Evolutionary conservation across 2,797 vertebrate genomes (phyloP), one percentile per base, ranked within the genome.

Genomic region (Trematocara caparti): DNA sequence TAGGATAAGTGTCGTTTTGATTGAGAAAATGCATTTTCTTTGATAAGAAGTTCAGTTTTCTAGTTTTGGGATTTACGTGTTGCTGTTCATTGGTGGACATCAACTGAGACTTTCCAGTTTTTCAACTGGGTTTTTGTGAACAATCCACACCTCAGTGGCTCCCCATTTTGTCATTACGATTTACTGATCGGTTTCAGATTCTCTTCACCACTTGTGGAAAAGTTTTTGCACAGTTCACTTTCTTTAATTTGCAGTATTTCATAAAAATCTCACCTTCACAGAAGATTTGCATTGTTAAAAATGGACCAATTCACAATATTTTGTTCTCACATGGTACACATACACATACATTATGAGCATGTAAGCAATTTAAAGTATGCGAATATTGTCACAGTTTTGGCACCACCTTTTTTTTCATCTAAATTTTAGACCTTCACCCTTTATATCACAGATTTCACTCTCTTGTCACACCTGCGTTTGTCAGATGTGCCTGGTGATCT

Each of bases 401-500:
- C 24, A 32, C 21, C 6, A 38, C 59, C 10, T 73, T 17, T 76
- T 17, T 79, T 85, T 73, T 11, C 64, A 45, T 51, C 32, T 2
- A 71, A 6, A 34, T 24, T 74, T 32, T 50, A 80, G 8, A n/a
- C 71, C 12, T 12, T 77, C 47, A 77, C 36, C n/a, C 69, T 76
- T 24, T 14, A 1, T 69, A n/a, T 78, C 51, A 79, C 73, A 76
- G 4, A 30, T 69, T 71, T 73, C 57, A 73, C 72, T 53, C 24
- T 17, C 10, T 48, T 5, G 8, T 59, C 64, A 14, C 59, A 62
- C 53, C 45, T 48, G 4, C 5, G 2, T 64, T 62, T 8, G 2
- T 81, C 51, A 73, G 57, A 78, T 88, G 76, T 71, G 24, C 30
- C 14, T 47, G 21, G 57, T 84, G 79, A 80, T 72, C 40, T 78